Percentiles rank a stretch among this genome's conserved stretches.
These are phyloP conservation scores for Paramuricea clavata DNA, from an alignment of 92 coral and sea anemone genomes.

Conservation along the genomic window DNA sequence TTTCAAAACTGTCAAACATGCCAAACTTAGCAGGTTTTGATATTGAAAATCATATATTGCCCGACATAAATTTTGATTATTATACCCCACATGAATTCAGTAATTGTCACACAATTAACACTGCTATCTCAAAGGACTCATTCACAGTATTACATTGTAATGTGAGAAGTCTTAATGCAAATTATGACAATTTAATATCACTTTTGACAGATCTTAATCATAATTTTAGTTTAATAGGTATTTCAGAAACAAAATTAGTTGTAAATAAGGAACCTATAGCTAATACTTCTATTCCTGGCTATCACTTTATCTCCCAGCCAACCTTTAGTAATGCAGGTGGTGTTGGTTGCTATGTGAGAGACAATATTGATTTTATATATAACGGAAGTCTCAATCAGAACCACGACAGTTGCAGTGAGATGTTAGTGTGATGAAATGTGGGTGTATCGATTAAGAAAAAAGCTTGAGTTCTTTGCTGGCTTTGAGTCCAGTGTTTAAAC, in stretches of 20 bases:
- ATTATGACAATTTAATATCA: conserved; percentile 30
- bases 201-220: conserved; percentile 33
- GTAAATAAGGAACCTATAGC: conserved; percentile 21
- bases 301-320: conserved; percentile 62
- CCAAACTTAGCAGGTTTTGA: conserved; percentile 26
- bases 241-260: conserved; percentile 49
- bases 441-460: no score
- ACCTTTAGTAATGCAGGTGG: conserved; percentile 61
- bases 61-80: no score
- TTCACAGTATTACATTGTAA: conserved; percentile 46
- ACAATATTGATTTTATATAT: conserved; percentile 33
- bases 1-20: conserved; percentile 34
- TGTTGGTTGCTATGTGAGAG: no score
- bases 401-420: no score
- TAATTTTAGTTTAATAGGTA: conserved; percentile 54
- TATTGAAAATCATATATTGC: conserved; percentile 5
- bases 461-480: no score
- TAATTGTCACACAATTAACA: not conserved
- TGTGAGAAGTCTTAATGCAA: no score
- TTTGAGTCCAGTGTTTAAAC: no score
- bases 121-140: conserved; percentile 6
- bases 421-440: no score
- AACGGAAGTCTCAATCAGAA: no score
- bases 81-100: conserved; percentile 32
- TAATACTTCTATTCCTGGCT: conserved; percentile 51